Evolutionary conservation across 2,797 vertebrate genomes (phyloP).

Genomic region (Coreius guichenoti): DNA sequence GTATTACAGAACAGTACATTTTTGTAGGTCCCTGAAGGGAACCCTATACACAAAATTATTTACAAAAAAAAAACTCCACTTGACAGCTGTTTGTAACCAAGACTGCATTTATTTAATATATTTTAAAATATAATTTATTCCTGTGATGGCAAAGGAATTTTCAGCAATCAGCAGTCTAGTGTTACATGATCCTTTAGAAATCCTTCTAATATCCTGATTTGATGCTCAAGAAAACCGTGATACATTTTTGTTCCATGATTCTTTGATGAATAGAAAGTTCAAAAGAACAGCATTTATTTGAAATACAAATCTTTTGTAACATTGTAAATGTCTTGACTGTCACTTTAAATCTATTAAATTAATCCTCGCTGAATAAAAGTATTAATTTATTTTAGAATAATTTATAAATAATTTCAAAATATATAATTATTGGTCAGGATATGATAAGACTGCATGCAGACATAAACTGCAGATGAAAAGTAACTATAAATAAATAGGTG

Average conservation of each 20-base stretch:
- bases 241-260: no score
- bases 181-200: neutral
- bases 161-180: no score
- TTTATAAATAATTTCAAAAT: neutral
- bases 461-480: neutral
- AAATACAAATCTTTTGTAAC: no score
- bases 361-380: no score
- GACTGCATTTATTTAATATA: neutral
- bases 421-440: neutral
- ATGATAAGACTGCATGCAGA: neutral
- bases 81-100: neutral
- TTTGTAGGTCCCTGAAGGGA: neutral
- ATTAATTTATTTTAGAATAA: no score
- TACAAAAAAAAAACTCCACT: neutral
- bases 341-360: no score
- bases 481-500: neutral
- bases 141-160: neutral
- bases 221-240: no score
- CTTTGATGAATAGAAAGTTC: no score
- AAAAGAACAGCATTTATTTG: no score
- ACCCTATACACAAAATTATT: neutral
- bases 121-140: neutral
- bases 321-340: no score
- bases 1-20: neutral
- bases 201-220: neutral